Percentiles rank a stretch among this genome's conserved stretches.
phyloP scores from a whole-genome alignment of 2,113 vertebrate genomes.

The Ameiurus melas region DNA sequence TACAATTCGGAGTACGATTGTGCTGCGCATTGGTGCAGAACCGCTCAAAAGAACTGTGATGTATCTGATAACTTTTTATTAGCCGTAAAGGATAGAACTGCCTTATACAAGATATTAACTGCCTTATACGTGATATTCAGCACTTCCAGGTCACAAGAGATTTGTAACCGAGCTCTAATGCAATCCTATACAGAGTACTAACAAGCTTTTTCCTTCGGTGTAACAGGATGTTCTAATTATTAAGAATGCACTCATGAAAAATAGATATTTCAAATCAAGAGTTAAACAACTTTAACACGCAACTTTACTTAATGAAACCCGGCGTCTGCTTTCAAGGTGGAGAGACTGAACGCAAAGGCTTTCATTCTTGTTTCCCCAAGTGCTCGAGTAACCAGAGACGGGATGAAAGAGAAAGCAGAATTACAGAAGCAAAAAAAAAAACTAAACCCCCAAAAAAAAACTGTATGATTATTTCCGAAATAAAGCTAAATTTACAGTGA shows the following conservation, averaged over 20 bases:
- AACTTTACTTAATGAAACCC: constrained; percentile 32
- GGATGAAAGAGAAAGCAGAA: constrained; percentile 38
- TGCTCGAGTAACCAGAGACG: constrained; percentile 1
- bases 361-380: constrained; percentile 35
- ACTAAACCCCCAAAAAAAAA: neutral
- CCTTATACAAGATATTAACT: neutral
- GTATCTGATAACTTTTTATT: neutral
- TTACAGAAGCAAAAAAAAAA: neutral
- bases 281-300: constrained; percentile 24
- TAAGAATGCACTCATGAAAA: neutral
- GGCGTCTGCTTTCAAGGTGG: constrained; percentile 11
- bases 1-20: neutral
- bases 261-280: neutral
- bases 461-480: neutral
- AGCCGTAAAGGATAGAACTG: neutral
- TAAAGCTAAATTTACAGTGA: neutral
- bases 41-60: neutral
- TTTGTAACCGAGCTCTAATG: neutral
- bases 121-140: neutral
- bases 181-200: neutral
- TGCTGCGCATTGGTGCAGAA: neutral
- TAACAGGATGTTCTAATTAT: neutral
- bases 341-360: constrained; percentile 36
- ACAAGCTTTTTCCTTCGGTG: neutral
- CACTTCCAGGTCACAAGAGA: neutral